phyloP scores from a whole-genome alignment of 2,113 vertebrate genomes.

The Sialia sialis region DNA sequence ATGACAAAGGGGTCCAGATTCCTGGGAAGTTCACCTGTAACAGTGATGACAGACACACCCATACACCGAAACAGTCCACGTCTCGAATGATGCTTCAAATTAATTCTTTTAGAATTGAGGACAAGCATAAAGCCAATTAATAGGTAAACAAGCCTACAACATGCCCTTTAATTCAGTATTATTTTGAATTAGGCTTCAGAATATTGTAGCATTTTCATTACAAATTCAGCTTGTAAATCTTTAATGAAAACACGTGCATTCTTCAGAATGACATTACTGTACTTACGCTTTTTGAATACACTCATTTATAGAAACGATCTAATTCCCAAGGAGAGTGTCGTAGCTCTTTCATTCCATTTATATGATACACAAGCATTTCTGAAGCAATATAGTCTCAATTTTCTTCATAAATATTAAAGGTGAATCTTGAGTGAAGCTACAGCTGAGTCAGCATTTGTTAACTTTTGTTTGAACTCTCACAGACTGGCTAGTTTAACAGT shows the following conservation, averaged over 20 bases:
- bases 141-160: background rate
- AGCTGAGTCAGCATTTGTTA: background rate
- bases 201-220: background rate
- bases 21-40: background rate
- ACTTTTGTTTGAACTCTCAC: background rate
- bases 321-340: background rate
- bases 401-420: constrained; percentile 36
- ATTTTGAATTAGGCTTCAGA: background rate
- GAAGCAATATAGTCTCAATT: constrained; percentile 13
- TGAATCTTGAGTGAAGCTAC: background rate
- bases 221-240: constrained; percentile 13
- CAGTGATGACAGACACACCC: background rate
- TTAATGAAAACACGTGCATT: constrained; percentile 2
- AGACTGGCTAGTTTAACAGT: background rate
- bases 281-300: background rate
- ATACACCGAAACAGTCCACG: background rate
- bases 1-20: background rate
- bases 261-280: background rate
- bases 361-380: background rate
- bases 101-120: background rate
- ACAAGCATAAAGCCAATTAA: background rate
- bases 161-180: background rate
- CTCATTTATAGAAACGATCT: background rate
- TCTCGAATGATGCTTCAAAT: background rate
- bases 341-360: background rate